phyloP scores from a whole-genome alignment of 2,797 vertebrate species.

The Microchirus variegatus region DNA sequence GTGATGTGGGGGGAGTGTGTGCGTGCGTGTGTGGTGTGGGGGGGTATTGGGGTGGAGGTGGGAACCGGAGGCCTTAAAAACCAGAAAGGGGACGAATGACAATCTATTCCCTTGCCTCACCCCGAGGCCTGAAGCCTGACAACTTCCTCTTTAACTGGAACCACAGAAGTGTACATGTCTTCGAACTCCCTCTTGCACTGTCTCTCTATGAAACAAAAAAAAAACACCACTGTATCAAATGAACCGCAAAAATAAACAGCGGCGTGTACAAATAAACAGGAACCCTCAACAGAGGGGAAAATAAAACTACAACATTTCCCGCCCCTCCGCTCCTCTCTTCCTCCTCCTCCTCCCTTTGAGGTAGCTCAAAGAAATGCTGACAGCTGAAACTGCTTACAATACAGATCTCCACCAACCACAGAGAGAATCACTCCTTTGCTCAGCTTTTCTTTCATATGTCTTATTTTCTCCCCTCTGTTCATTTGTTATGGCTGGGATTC shows the following conservation, averaged over 20 bases:
- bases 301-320: constrained; percentile 71
- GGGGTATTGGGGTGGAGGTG: constrained; percentile 14
- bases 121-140: constrained; percentile 58
- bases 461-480: constrained; percentile 79
- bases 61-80: constrained; percentile 59
- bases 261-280: constrained; percentile 68
- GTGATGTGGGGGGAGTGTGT: constrained; percentile 27
- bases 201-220: constrained; percentile 19
- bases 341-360: constrained; percentile 70
- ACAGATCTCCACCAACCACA: constrained; percentile 79
- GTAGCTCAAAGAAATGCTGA: constrained; percentile 88
- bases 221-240: constrained; percentile 58
- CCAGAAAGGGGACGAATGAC: constrained; percentile 66
- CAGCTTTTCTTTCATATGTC: constrained; percentile 84
- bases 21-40: constrained; percentile 4
- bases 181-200: constrained; percentile 31
- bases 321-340: constrained; percentile 17
- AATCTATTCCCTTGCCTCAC: constrained; percentile 72
- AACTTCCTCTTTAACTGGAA: constrained; percentile 67
- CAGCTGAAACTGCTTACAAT: constrained; percentile 87
- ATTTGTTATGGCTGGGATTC: constrained; percentile 82
- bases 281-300: constrained; percentile 69
- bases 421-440: constrained; percentile 83
- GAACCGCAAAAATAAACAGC: constrained; percentile 66
- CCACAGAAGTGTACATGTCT: constrained; percentile 44